A percentile compares a stretch with the other conserved stretches of the same genome.
Evolutionary conservation across 2,888 invertebrate species (phyloP).

Genomic region (Lissonota sp.): DNA sequence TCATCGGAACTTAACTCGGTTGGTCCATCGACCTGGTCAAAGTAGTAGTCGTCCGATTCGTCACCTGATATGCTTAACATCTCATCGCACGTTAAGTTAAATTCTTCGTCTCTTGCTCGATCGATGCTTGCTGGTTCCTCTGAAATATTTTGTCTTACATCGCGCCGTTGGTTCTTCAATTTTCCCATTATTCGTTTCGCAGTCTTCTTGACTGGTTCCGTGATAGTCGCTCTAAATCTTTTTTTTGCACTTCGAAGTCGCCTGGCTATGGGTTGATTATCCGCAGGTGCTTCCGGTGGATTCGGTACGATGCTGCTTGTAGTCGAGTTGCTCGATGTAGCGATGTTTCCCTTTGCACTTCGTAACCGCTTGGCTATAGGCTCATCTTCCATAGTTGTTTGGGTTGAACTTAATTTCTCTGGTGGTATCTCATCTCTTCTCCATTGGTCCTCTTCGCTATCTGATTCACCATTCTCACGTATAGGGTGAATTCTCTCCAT

Average conservation of each 20-base stretch:
- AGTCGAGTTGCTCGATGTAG: too few species aligned
- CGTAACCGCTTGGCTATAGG: not conserved
- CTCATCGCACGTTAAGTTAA: not conserved
- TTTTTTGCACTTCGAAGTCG: conserved; percentile 3
- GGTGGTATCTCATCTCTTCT: too few species aligned
- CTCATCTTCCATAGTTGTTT: not conserved
- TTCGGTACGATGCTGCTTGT: not conserved
- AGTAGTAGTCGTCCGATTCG: conserved; percentile 12
- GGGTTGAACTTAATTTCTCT: too few species aligned
- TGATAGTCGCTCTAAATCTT: not conserved
- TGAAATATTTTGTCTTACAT: too few species aligned
- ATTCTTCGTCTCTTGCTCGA: too few species aligned
- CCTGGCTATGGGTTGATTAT: not conserved
- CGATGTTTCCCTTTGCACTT: too few species aligned
- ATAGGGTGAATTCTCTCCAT: too few species aligned
- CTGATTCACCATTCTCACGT: too few species aligned
- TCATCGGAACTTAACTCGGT: too few species aligned
- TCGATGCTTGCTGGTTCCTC: not conserved
- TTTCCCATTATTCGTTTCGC: not conserved
- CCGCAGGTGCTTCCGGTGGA: not conserved
- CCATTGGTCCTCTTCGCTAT: too few species aligned
- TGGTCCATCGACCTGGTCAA: conserved; percentile 12
- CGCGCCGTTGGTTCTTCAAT: too few species aligned
- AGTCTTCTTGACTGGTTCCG: not conserved
- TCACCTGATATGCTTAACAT: not conserved